A percentile compares a stretch with the other conserved stretches of the same genome.
Conservation (phyloP, 2,113 vertebrate species). For the Suricata suricatta region DNA sequence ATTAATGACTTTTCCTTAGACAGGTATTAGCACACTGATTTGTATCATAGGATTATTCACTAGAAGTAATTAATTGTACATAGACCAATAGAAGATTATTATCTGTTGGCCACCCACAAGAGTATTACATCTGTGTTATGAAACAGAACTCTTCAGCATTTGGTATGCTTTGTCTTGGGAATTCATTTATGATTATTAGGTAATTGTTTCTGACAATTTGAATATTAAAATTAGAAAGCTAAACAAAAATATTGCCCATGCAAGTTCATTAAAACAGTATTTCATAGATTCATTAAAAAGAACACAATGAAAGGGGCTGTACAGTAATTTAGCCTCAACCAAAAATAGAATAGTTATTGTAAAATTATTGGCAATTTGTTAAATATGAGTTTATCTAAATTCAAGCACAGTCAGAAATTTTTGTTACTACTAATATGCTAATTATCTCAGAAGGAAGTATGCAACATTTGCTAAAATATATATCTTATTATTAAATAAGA, state of each 20-base stretch:
- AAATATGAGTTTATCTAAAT: neutral
- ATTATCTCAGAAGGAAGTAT: neutral
- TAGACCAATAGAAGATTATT: neutral
- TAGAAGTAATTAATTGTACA: neutral
- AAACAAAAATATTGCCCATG: neutral
- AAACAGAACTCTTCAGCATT: neutral
- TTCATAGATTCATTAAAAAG: neutral
- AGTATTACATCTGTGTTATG: neutral
- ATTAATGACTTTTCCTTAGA: neutral
- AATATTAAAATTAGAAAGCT: neutral
- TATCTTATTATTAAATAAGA: neutral
- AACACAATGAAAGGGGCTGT: neutral
- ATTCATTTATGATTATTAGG: neutral
- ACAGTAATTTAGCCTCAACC: neutral
- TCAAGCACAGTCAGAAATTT: neutral
- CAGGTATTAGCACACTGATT: neutral
- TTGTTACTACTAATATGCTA: neutral
- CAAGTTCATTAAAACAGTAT: neutral
- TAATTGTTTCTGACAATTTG: neutral
- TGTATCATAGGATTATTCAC: neutral
- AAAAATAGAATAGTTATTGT: neutral
- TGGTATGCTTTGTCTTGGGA: neutral
- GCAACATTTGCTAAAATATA: neutral
- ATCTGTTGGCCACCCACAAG: neutral
- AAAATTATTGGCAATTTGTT: neutral